Evolutionary conservation across 2,113 vertebrate species (phyloP).

Genomic region (Microtus montanus): DNA sequence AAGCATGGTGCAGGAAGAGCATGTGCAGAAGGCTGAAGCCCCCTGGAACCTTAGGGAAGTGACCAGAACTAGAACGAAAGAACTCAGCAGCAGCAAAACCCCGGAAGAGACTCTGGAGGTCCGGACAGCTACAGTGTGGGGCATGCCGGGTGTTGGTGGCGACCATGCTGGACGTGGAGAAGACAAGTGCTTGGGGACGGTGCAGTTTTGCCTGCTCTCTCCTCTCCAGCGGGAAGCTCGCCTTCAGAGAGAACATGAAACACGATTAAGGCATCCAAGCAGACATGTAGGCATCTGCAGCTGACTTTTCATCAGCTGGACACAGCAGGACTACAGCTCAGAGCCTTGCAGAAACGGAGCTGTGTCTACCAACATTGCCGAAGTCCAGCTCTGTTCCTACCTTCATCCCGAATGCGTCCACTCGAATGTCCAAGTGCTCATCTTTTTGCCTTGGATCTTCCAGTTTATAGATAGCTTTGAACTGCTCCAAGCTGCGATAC

Average conservation of each 20-base stretch:
- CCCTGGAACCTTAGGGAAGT: constrained; percentile 89
- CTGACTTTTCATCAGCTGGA: neutral
- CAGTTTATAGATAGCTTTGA: constrained; percentile 96
- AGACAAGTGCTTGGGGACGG: constrained; percentile 90
- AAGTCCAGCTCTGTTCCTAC: constrained; percentile 80
- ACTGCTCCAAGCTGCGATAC: constrained; percentile 94
- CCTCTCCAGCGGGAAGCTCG: constrained; percentile 93
- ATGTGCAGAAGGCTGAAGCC: constrained; percentile 90
- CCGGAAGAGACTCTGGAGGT: constrained; percentile 87
- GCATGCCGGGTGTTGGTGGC: constrained; percentile 94
- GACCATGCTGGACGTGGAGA: constrained; percentile 84
- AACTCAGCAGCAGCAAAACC: constrained; percentile 88
- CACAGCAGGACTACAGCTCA: neutral
- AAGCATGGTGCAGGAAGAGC: constrained; percentile 89
- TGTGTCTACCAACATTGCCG: neutral
- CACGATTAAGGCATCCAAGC: constrained; percentile 3
- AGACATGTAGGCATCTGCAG: neutral
- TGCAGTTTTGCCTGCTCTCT: constrained; percentile 90
- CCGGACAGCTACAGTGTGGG: constrained; percentile 84
- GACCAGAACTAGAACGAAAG: constrained; percentile 86
- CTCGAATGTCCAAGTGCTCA: constrained; percentile 92
- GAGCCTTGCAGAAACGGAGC: neutral
- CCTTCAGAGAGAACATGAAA: constrained; percentile 81
- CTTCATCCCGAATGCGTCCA: constrained; percentile 93
- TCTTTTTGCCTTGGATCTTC: constrained; percentile 91